phyloP scores from a whole-genome alignment of 2,113 vertebrate species.

The Alosa alosa region DNA sequence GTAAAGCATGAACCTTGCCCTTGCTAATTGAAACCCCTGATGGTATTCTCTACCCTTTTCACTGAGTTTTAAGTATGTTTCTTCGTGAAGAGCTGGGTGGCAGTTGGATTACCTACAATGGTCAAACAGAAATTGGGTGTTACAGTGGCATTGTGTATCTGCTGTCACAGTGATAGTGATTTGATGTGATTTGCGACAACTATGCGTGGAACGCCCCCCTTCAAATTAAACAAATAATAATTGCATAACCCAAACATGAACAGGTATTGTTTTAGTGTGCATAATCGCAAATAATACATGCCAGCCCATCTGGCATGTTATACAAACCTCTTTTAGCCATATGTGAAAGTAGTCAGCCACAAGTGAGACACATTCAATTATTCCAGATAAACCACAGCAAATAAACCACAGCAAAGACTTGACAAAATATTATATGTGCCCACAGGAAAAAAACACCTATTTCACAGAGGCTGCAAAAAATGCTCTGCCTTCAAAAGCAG shows the following conservation, averaged over 20 bases:
- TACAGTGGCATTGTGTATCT: background rate
- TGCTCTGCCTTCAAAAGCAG: constrained; percentile 56
- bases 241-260: background rate
- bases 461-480: constrained; percentile 53
- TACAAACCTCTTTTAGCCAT: constrained; percentile 16
- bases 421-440: constrained; percentile 59
- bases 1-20: background rate
- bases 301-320: background rate
- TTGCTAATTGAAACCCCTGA: constrained; percentile 1
- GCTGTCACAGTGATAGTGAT: background rate
- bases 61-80: background rate
- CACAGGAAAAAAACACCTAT: constrained; percentile 55
- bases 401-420: constrained; percentile 64
- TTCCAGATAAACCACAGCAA: constrained; percentile 57
- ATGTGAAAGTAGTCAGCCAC: constrained; percentile 29
- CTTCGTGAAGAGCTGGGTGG: background rate
- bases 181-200: background rate
- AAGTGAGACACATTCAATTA: constrained; percentile 33
- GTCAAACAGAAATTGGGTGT: background rate
- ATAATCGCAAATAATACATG: background rate
- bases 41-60: background rate
- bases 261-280: background rate
- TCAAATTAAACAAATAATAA: background rate
- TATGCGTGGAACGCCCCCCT: background rate
- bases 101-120: background rate